Conservation (phyloP, 2,797 vertebrate species). For the Mycteria americana region DNA sequence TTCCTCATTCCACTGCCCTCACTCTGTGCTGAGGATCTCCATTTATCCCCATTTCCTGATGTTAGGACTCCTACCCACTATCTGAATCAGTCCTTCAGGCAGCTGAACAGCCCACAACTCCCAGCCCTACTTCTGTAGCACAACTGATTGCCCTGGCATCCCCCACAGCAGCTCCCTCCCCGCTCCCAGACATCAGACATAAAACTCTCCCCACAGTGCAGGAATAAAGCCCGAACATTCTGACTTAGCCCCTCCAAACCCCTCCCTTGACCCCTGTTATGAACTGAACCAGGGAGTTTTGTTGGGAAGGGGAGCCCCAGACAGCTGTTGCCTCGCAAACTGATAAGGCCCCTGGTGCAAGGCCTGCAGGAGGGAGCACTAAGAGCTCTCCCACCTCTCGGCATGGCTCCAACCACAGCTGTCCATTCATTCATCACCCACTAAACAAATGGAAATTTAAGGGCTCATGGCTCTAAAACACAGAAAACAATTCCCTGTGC, state of each 20-base stretch:
- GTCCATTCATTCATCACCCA: conserved; percentile 52
- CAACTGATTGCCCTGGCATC: background rate
- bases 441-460: conserved; percentile 64
- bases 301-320: background rate
- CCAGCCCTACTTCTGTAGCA: background rate
- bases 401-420: background rate
- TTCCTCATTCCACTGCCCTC: background rate
- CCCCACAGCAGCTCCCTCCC: background rate
- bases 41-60: background rate
- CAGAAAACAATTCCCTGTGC: conserved; percentile 64
- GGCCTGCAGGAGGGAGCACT: background rate
- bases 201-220: background rate
- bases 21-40: background rate
- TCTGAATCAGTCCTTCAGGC: background rate
- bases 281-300: background rate
- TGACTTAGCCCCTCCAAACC: background rate
- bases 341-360: background rate
- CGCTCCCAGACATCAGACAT: background rate
- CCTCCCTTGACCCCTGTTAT: background rate
- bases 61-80: background rate
- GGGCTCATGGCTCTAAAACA: conserved; percentile 48
- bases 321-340: background rate
- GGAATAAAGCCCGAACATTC: background rate
- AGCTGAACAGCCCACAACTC: background rate
- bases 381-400: background rate